Evolutionary conservation across 2,888 invertebrate genomes (phyloP).

Genomic region (Trissoscelio sp.): DNA sequence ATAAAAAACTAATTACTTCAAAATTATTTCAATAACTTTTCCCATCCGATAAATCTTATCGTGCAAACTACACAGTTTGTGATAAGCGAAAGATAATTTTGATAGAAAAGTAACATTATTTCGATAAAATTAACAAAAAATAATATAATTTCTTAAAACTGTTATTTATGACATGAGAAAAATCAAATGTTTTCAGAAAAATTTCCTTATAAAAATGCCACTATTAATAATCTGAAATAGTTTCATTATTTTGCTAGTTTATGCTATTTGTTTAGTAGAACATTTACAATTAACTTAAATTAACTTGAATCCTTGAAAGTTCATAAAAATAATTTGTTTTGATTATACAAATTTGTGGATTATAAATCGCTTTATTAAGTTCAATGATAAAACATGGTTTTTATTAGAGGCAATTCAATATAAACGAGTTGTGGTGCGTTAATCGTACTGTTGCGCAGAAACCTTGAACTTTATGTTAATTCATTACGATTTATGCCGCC

Average conservation of each 20-base stretch:
- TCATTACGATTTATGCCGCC: conserved; percentile 73
- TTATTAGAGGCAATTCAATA: neutral
- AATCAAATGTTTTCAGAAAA: too few species aligned
- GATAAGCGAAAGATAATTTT: too few species aligned
- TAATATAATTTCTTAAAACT: neutral
- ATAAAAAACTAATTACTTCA: too few species aligned
- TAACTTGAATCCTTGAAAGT: neutral
- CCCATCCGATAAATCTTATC: too few species aligned
- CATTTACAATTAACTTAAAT: too few species aligned
- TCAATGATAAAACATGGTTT: conserved; percentile 31
- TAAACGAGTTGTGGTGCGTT: conserved; percentile 26
- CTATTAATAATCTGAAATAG: too few species aligned
- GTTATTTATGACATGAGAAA: too few species aligned
- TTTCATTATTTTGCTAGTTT: too few species aligned
- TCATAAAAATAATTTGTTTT: neutral
- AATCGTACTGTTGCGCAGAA: conserved; percentile 72
- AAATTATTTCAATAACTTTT: too few species aligned
- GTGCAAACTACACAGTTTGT: too few species aligned
- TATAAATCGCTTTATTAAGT: conserved; percentile 14
- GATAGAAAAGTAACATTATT: too few species aligned
- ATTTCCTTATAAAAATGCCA: too few species aligned
- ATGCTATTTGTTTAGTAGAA: neutral
- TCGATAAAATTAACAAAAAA: neutral
- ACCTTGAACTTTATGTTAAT: conserved; percentile 79
- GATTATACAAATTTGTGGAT: neutral